These are phyloP conservation scores for Drosophila jambulina DNA, from an alignment of 1,140 invertebrate species.

Conservation along the genomic window DNA sequence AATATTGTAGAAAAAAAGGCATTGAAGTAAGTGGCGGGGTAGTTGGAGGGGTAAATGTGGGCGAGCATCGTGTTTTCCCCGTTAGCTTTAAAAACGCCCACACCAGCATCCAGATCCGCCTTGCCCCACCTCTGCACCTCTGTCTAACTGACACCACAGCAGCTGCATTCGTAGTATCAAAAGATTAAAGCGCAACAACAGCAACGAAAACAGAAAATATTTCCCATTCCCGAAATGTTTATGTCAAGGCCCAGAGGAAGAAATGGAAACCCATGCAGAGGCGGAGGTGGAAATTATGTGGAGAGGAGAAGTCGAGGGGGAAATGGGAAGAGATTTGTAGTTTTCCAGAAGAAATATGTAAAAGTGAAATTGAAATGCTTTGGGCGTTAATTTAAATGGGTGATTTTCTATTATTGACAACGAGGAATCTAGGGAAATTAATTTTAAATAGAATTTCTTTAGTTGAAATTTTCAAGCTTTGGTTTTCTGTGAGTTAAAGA, in stretches of 20 bases:
- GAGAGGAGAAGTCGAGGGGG: background rate
- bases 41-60: constrained; percentile 46
- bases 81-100: constrained; percentile 51
- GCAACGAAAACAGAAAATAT: constrained; percentile 57
- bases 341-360: constrained; percentile 28
- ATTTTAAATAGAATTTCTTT: background rate
- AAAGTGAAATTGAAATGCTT: constrained; percentile 11
- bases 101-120: constrained; percentile 17
- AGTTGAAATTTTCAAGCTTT: too few relatives aligned
- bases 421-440: background rate
- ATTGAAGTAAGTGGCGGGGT: constrained; percentile 5
- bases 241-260: constrained; percentile 50
- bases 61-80: constrained; percentile 42
- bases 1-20: background rate
- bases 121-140: background rate
- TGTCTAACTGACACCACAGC: constrained; percentile 48
- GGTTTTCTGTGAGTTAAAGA: background rate
- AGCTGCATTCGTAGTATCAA: constrained; percentile 68
- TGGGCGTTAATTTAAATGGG: constrained; percentile 4
- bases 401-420: constrained; percentile 15
- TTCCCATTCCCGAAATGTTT: constrained; percentile 67
- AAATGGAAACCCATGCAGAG: constrained; percentile 62
- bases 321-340: constrained; percentile 22
- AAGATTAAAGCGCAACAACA: constrained; percentile 76
- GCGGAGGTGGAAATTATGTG: constrained; percentile 29